A percentile compares a stretch with the other conserved stretches of the same genome.
These are phyloP conservation scores for Henricia sp. DNA, from an alignment of 53 echinoderm and acorn worm species.

Conservation along the genomic window DNA sequence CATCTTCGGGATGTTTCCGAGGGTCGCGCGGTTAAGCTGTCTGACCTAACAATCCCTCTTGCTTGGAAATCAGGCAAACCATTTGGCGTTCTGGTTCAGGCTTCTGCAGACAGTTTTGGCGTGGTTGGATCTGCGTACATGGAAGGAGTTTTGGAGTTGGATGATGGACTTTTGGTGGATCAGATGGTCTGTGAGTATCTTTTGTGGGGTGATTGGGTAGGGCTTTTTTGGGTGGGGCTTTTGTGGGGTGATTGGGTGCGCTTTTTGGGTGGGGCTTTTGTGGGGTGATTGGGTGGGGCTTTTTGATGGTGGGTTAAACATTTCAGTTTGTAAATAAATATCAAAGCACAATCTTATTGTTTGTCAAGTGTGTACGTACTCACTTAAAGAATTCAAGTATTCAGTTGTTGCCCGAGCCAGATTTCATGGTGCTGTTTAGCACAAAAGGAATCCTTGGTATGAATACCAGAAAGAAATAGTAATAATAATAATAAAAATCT, in stretches of 20 bases:
- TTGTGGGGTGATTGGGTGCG: not conserved
- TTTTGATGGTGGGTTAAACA: too few relatives aligned
- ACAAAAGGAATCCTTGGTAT: too few relatives aligned
- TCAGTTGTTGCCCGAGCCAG: too few relatives aligned
- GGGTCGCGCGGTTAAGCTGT: slow-evolving; percentile 89
- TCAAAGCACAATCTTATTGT: too few relatives aligned
- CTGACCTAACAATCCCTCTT: slow-evolving; percentile 84
- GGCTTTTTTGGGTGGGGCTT: too few relatives aligned
- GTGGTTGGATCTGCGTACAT: slow-evolving; percentile 89
- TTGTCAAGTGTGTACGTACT: too few relatives aligned
- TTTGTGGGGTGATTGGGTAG: too few relatives aligned
- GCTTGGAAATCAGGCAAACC: slow-evolving; percentile 98
- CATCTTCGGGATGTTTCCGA: slow-evolving; percentile 75
- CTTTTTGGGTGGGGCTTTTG: not conserved
- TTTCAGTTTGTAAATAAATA: too few relatives aligned
- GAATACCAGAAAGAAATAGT: too few relatives aligned
- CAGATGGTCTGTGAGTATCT: slow-evolving; percentile 87
- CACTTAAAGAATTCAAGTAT: too few relatives aligned
- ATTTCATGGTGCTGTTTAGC: too few relatives aligned
- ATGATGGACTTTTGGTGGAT: slow-evolving; percentile 93
- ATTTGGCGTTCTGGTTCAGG: slow-evolving; percentile 93
- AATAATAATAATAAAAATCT: too few relatives aligned
- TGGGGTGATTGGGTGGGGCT: not conserved
- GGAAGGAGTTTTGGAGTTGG: slow-evolving; percentile 94
- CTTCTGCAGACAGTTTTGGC: slow-evolving; percentile 79